Conservation (phyloP, 2,797 vertebrate genomes). For the Hybognathus amarus region DNA sequence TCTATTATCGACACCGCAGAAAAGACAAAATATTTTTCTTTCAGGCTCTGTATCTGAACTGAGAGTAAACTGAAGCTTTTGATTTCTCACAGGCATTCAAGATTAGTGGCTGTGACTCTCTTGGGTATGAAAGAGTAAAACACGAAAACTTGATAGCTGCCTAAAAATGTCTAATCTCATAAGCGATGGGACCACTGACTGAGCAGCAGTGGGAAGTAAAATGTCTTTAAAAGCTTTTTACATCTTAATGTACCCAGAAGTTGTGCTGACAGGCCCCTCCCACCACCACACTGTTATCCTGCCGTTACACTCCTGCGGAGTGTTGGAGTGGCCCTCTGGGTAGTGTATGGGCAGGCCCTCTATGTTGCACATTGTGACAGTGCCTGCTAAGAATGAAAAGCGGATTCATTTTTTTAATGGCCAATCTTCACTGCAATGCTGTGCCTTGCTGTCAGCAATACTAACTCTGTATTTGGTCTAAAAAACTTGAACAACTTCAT, state of each 20-base stretch:
- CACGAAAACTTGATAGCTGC: constrained; percentile 63
- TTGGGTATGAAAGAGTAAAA: constrained; percentile 56
- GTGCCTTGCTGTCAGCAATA: neutral
- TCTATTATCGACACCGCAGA: neutral
- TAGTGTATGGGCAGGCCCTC: constrained; percentile 57
- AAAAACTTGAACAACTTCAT: neutral
- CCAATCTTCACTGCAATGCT: neutral
- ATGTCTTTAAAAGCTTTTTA: constrained; percentile 74
- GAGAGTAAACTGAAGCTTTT: constrained; percentile 39
- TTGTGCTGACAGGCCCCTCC: constrained; percentile 68
- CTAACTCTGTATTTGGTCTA: neutral
- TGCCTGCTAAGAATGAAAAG: constrained; percentile 2
- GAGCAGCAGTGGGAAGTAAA: constrained; percentile 61
- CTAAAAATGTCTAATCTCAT: constrained; percentile 75
- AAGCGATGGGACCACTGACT: constrained; percentile 65
- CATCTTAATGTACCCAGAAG: constrained; percentile 65
- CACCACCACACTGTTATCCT: constrained; percentile 52
- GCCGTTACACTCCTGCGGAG: constrained; percentile 63
- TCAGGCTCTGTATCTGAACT: constrained; percentile 13
- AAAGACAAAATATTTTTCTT: neutral
- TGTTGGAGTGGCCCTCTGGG: constrained; percentile 52
- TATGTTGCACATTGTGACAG: constrained; percentile 57
- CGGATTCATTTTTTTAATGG: neutral
- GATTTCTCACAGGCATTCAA: constrained; percentile 53
- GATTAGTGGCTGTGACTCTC: constrained; percentile 59